Evolutionary conservation across 2,797 vertebrate species (phyloP).

Genomic region (Lerista edwardsae): DNA sequence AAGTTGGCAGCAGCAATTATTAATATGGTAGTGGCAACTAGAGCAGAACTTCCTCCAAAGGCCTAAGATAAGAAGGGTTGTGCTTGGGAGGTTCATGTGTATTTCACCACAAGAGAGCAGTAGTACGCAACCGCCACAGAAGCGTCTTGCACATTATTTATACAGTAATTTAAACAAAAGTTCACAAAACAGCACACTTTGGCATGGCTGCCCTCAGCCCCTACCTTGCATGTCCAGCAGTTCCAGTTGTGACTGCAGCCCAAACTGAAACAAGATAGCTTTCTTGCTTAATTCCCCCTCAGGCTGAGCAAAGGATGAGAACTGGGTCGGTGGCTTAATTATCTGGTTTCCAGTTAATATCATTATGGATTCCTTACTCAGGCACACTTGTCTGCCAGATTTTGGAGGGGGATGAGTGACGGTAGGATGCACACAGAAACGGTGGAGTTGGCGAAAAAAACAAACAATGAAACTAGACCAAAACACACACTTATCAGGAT

Average conservation of each 20-base stretch:
- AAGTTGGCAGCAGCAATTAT: not conserved
- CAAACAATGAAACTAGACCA: not conserved
- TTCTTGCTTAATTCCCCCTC: not conserved
- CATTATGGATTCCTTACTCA: not conserved
- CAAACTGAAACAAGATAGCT: not conserved
- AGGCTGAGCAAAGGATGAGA: not conserved
- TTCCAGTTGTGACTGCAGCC: not conserved
- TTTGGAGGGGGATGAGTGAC: not conserved
- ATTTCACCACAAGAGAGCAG: not conserved
- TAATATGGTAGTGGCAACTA: not conserved
- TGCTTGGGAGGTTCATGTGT: not conserved
- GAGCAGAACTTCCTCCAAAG: not conserved
- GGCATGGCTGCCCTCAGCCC: not conserved
- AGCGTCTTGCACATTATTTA: too few relatives aligned
- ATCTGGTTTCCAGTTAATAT: not conserved
- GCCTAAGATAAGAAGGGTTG: too few relatives aligned
- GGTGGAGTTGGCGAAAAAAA: not conserved
- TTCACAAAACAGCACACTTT: not conserved
- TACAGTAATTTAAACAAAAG: not conserved
- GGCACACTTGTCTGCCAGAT: not conserved
- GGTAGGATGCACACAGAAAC: not conserved
- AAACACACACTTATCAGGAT: not conserved
- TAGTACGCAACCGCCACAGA: not conserved
- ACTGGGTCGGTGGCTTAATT: not conserved
- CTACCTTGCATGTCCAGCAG: not conserved